Evolutionary conservation across 2,113 vertebrate species (phyloP).

Genomic region (Brachionichthys hirsutus): DNA sequence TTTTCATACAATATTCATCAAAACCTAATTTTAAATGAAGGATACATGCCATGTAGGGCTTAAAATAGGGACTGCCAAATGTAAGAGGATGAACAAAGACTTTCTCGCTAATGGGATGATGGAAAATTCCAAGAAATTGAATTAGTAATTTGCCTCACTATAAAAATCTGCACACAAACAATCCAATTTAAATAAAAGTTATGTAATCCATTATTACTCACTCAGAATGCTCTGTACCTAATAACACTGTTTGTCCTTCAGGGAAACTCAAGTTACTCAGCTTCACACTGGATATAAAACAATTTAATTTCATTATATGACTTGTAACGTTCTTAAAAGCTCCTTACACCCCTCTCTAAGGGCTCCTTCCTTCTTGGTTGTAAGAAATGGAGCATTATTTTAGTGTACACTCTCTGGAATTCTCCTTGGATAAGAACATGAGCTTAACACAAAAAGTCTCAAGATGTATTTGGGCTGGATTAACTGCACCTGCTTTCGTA

Average conservation of each 20-base stretch:
- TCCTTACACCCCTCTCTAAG: conserved; percentile 8
- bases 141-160: conserved; percentile 2
- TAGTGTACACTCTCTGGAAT: conserved; percentile 9
- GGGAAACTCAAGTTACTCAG: conserved; percentile 5
- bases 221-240: conserved; percentile 9
- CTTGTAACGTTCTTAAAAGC: conserved; percentile 15
- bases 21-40: conserved; percentile 72
- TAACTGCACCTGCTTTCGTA: conserved; percentile 32
- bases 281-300: not conserved
- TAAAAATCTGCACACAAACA: conserved; percentile 10
- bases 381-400: conserved; percentile 26
- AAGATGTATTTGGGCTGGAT: conserved; percentile 34
- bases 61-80: conserved; percentile 57
- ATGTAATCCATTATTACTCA: conserved; percentile 11
- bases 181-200: conserved; percentile 11
- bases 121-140: conserved; percentile 16
- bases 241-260: conserved; percentile 24
- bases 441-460: conserved; percentile 23
- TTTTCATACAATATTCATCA: conserved; percentile 77
- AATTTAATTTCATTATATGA: conserved; percentile 22
- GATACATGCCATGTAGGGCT: conserved; percentile 58
- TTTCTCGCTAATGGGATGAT: conserved; percentile 11
- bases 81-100: conserved; percentile 52
- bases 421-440: conserved; percentile 20
- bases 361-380: conserved; percentile 9